A percentile compares a stretch with the other conserved stretches of the same genome.
Conservation (phyloP, 2,113 vertebrate species). For the Heterochromis multidens region DNA sequence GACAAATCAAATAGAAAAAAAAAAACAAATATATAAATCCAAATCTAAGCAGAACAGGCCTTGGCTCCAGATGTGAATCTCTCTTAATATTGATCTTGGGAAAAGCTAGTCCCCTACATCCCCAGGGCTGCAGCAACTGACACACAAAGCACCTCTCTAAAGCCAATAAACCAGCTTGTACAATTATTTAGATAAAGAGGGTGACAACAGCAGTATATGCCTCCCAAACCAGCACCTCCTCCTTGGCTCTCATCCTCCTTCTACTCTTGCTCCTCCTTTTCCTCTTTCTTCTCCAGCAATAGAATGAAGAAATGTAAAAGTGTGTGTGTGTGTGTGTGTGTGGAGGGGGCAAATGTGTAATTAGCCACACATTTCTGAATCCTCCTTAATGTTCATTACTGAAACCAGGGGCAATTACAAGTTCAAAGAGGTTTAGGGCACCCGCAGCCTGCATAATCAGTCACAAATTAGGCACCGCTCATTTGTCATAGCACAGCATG, state of each 20-base stretch:
- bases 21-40: constrained; percentile 68
- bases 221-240: constrained; percentile 74
- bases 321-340: not conserved
- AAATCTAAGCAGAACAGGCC: constrained; percentile 76
- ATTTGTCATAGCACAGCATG: constrained; percentile 94
- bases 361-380: constrained; percentile 95
- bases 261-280: constrained; percentile 55
- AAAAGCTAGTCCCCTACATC: constrained; percentile 78
- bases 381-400: constrained; percentile 98
- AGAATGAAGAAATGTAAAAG: constrained; percentile 64
- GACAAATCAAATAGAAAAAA: constrained; percentile 40
- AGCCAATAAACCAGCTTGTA: constrained; percentile 76
- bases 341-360: constrained; percentile 77
- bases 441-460: constrained; percentile 97
- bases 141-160: constrained; percentile 76
- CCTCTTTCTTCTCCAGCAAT: constrained; percentile 53
- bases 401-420: constrained; percentile 99
- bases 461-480: constrained; percentile 94
- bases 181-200: constrained; percentile 83
- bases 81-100: constrained; percentile 92
- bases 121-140: constrained; percentile 77
- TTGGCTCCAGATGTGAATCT: constrained; percentile 89
- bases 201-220: constrained; percentile 74
- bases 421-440: constrained; percentile 99
- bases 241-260: constrained; percentile 67